Percentiles rank a stretch among this genome's conserved stretches.
These are phyloP conservation scores for Acomys russatus DNA, from an alignment of 2,797 vertebrate genomes.

Conservation along the genomic window DNA sequence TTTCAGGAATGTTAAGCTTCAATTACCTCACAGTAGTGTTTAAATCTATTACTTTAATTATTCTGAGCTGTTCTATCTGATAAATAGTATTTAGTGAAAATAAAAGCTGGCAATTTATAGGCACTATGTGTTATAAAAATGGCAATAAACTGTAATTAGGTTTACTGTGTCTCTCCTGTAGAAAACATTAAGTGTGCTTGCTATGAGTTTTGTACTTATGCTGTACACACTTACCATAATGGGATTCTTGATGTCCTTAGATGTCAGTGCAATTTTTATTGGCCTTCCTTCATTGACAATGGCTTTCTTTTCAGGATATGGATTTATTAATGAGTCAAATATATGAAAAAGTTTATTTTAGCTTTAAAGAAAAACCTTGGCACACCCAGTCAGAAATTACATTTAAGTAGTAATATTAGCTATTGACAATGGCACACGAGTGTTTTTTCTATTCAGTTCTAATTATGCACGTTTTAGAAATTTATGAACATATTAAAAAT, in stretches of 20 bases:
- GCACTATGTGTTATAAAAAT: constrained; percentile 35
- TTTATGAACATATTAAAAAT: neutral
- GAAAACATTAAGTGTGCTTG: neutral
- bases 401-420: neutral
- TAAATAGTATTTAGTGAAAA: constrained; percentile 3
- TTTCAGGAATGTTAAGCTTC: constrained; percentile 25
- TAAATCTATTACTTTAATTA: constrained; percentile 46
- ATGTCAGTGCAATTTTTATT: neutral
- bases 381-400: neutral
- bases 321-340: neutral
- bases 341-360: neutral
- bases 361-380: neutral
- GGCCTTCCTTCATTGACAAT: neutral
- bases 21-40: neutral
- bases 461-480: neutral
- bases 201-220: neutral
- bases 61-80: neutral
- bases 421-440: neutral
- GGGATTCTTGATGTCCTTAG: neutral
- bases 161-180: constrained; percentile 7
- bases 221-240: neutral
- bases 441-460: neutral
- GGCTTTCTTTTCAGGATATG: neutral
- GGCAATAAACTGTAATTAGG: neutral
- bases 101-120: neutral